Conservation (phyloP, 2,113 vertebrate genomes). For the Archocentrus centrarchus region DNA sequence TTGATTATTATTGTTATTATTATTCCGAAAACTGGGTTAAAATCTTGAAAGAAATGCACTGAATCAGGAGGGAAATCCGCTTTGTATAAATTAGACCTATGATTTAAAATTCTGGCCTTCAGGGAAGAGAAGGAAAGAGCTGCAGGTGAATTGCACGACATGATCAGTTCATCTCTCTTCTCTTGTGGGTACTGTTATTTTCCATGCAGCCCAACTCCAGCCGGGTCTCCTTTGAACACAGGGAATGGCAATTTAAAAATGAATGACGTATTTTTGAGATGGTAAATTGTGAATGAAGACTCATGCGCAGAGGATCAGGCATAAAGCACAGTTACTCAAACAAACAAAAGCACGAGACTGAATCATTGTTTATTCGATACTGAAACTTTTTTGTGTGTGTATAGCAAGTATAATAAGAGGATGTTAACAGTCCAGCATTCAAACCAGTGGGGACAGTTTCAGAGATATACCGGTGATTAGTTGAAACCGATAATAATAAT, state of each 20-base stretch:
- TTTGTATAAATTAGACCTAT: neutral
- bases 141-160: conserved; percentile 3
- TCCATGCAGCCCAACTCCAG: neutral
- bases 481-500: too few relatives aligned
- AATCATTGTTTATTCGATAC: neutral
- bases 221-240: neutral
- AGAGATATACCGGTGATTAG: neutral
- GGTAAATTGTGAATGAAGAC: neutral
- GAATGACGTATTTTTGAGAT: neutral
- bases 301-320: neutral
- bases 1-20: neutral
- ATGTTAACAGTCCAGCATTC: neutral
- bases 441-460: neutral
- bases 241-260: neutral
- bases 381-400: accelerated
- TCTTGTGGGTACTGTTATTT: neutral
- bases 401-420: neutral
- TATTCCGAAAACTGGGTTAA: neutral
- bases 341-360: neutral
- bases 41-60: neutral
- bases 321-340: neutral
- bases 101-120: neutral
- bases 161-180: neutral
- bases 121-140: neutral
- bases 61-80: neutral